Evolutionary conservation across 53 echinoderm and acorn worm species (phyloP), one percentile per base, ranked within the genome.

Genomic region (Luidia sarsii): DNA sequence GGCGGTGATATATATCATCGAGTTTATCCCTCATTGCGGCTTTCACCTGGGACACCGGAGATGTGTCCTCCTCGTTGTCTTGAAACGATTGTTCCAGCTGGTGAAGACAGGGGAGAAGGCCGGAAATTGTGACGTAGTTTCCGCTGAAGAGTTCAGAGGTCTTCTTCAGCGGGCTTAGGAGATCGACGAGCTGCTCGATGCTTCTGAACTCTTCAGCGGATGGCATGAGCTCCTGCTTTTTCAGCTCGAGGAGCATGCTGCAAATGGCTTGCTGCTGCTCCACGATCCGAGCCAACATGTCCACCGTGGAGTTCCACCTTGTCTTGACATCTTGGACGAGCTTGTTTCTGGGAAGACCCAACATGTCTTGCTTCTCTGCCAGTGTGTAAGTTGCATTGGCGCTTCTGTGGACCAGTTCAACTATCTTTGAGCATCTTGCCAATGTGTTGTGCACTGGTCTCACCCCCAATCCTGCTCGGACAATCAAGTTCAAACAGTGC

Each of bases 401-500:
- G n/a, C 50, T 50, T 49, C 7, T 25, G 7, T 20, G 69, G 1
- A 50, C 50, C 8, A 30, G 14, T 1, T 69, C 30, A 4, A 69
- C 69, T 22, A 69, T 30, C 16, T 50, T 69, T 1, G 50, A 13
- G 35, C 80, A 80, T 24, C 65, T 30, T 3, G 50, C 52, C 13
- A 65, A 13, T 0, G 80, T 20, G 11, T 62, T 79, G 30, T 79
- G 33, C 1, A 79, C 48, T 23, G 3, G 19, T 18, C 24, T 16
- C 27, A 65, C 2, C n/a, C n/a, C n/a, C n/a, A n/a, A n/a, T n/a
- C n/a, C n/a, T n/a, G n/a, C n/a, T n/a, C n/a, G n/a, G n/a, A 80
- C 80, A 2, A 80, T 36, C 52, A 65, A 33, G 50, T 80, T 80
- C 0, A 80, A 52, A 24, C 22, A 50, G 20, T 65, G 80, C 9